Evolutionary conservation across 2,888 invertebrate species (phyloP), one percentile per base, ranked within the genome.

Genomic region (Oithona nana): DNA sequence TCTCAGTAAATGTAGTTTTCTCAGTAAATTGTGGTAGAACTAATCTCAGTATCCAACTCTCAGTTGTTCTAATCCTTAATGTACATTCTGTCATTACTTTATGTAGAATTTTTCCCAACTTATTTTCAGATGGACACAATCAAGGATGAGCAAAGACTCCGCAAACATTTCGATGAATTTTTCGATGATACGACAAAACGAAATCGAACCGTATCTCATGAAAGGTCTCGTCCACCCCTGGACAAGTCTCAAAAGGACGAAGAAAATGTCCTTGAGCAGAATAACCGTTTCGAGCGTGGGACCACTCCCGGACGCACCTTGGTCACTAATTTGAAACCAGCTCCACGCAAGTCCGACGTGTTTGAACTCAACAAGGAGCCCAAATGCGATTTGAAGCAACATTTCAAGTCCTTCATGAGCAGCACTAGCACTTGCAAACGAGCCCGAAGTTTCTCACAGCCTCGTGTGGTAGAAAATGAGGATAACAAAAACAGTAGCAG

Each of bases 321-420:
- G 30, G 26, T 31, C 16, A 28, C n/a, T 20, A 57, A 57, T 31
- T 39, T 57, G 20, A 57, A 30, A 31, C 57, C 57, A 6, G 57
- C 30, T 8, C 1, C 11, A n/a, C 6, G 57, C 4, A 57, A 30
- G 28, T 39, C 20, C 20, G 48, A 57, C 1, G 3, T 1, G 1
- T n/a, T 31, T n/a, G 57, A 57, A 4, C 2, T 22, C 4, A 31
- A 8, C 13, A 31, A 28, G 16, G 31, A 57, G 22, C 16, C 16
- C 26, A 31, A 30, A n/a, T 31, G 48, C 22, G 57, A 57, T 20
- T 57, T 31, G 6, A 57, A n/a, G 1, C 20, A 57, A 57, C 57
- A 57, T 31, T 57, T 57, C 31, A 57, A 57, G 48, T n/a, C 29
- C n/a, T 57, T 57, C 39, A 57, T 57, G 57, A 30, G n/a, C 20